Evolutionary conservation across 2,113 vertebrate species (phyloP), one percentile per base, ranked within the genome.

Genomic region (Pyrgilauda ruficollis): DNA sequence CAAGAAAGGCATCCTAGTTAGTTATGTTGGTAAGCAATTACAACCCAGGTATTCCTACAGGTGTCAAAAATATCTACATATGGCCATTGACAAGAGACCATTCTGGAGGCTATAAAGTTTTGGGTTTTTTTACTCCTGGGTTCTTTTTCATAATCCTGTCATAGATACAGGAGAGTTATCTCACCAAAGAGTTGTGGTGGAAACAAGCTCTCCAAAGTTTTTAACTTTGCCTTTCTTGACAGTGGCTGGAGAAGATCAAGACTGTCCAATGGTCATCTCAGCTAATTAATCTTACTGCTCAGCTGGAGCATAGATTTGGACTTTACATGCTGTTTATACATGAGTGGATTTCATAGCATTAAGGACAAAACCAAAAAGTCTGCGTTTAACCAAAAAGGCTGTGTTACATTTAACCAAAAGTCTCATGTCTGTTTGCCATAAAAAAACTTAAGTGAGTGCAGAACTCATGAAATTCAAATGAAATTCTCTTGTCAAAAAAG

Each of bases 41-140:
- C 5, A 62, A 14, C 6, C 5, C 2, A 35, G 5, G 7, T 41
- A 28, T 47, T 86, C 27, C 22, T 86, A 33, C 6, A 17, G 9
- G 1, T 24, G 13, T 31, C 22, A 55, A 47, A 49, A 69, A 84
- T 3, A 30, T 43, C 30, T 15, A 47, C 14, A 15, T 12, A 18
- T 3, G 2, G 7, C 28, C 66, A 52, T 28, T 35, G 19, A 30
- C 10, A 24, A 11, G 3, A 83, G 12, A 19, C 7, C 27, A 31
- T 19, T 37, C 31, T 77, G 9, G 31, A 68, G 4, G 46, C 28
- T 44, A 10, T 61, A 47, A 76, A 68, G 23, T 11, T 5, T 3
- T 3, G 2, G 4, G 3, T 2, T 22, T 49, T 59, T 59, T 72
- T 26, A 15, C 19, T 53, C 11, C 21, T 77, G 6, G 5, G 1